Conservation (phyloP, 2,888 invertebrate genomes). For the Platynereis dumerilii region DNA sequence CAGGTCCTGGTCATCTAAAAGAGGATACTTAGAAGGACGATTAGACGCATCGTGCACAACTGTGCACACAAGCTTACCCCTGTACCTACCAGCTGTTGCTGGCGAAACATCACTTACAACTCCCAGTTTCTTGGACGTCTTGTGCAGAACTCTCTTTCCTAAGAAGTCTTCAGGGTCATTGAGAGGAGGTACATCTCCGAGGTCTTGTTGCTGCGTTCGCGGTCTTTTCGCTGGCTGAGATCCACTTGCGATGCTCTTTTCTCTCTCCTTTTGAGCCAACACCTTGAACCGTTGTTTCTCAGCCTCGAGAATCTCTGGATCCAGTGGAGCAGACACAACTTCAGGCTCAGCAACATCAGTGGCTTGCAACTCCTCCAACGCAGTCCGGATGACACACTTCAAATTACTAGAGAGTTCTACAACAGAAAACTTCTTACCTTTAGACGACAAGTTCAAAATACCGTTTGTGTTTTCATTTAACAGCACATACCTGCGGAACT, state of each 20-base stretch:
- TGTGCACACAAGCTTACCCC: neutral
- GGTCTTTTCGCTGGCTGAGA: neutral
- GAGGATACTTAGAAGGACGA: neutral
- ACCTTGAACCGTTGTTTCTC: neutral
- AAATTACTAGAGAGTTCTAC: neutral
- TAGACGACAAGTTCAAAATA: neutral
- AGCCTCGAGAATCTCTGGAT: neutral
- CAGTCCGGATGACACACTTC: neutral
- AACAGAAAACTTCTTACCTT: neutral
- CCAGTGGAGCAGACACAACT: neutral
- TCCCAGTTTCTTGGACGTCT: too few relatives aligned
- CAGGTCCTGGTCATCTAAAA: neutral
- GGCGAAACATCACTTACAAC: too few relatives aligned
- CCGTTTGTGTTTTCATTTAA: neutral
- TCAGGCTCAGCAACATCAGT: neutral
- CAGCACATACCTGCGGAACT: neutral
- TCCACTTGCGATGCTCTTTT: neutral
- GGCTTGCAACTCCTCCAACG: neutral
- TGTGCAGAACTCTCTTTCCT: slow-evolving; percentile 6
- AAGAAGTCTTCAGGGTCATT: neutral
- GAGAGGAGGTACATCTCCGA: neutral
- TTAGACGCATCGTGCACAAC: neutral
- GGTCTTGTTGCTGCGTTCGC: neutral
- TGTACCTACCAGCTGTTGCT: too few relatives aligned
- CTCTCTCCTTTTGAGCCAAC: neutral